phyloP scores from a whole-genome alignment of 2,888 invertebrate genomes.

The Zelleria hepariella region DNA sequence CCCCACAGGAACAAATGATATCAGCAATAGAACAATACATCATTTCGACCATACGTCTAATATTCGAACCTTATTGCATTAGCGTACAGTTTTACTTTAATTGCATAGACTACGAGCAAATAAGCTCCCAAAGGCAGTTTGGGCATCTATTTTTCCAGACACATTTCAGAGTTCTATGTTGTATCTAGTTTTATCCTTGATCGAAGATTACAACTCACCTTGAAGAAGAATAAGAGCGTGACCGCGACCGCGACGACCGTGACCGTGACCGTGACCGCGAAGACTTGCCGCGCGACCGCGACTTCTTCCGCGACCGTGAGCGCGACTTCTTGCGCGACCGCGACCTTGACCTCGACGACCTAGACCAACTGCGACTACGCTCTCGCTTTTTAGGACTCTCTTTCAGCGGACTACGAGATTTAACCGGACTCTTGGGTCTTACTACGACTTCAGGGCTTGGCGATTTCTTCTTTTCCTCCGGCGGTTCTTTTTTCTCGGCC shows the following conservation, averaged over 20 bases:
- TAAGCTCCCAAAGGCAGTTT: too few species aligned
- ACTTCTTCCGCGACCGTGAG: slow-evolving; percentile 24
- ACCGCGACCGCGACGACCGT: slow-evolving; percentile 19
- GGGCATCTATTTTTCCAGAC: too few species aligned
- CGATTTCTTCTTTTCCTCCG: background rate
- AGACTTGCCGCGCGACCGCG: slow-evolving; percentile 15
- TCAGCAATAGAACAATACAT: too few species aligned
- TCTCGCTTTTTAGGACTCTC: background rate
- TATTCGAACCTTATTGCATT: too few species aligned
- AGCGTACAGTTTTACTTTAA: too few species aligned
- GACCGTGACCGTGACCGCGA: slow-evolving; percentile 31
- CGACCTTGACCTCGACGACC: slow-evolving; percentile 23
- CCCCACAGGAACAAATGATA: too few species aligned
- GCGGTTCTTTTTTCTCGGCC: slow-evolving; percentile 11
- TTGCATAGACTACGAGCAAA: too few species aligned
- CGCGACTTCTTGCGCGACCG: slow-evolving; percentile 35
- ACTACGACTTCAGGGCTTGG: background rate
- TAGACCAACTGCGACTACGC: slow-evolving; percentile 39
- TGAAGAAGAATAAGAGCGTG: slow-evolving; percentile 66
- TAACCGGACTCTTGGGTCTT: slow-evolving; percentile 11
- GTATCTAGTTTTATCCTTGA: too few species aligned
- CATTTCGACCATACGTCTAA: too few species aligned
- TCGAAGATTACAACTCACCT: too few species aligned
- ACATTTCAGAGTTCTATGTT: too few species aligned
- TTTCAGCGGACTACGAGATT: background rate